Evolutionary conservation across 1,140 invertebrate species (phyloP).

Genomic region (Pachypeltis micranthus): DNA sequence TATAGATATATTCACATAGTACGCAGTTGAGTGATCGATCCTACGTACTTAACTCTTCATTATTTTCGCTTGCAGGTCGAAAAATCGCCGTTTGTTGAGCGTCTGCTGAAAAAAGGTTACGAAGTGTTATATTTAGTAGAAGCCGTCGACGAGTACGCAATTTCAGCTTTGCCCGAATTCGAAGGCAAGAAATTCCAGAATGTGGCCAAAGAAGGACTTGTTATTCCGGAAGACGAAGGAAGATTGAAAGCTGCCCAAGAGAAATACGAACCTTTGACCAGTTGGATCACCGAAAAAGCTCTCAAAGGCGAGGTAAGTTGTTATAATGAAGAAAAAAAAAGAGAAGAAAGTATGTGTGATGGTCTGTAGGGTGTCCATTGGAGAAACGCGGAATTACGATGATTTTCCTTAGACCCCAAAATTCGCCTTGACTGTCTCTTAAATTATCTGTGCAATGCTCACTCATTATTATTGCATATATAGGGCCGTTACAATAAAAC

Average conservation of each 20-base stretch:
- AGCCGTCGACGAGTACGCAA: slow-evolving; percentile 96
- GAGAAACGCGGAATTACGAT: too few relatives aligned
- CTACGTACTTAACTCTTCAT: too few relatives aligned
- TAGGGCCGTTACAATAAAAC: too few relatives aligned
- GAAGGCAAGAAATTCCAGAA: slow-evolving; percentile 99
- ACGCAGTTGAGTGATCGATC: too few relatives aligned
- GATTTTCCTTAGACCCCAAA: too few relatives aligned
- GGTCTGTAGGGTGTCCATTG: too few relatives aligned
- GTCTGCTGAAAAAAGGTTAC: slow-evolving; percentile 84
- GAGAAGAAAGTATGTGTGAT: too few relatives aligned
- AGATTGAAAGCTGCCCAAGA: slow-evolving; percentile 69
- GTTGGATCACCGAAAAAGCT: slow-evolving; percentile 78
- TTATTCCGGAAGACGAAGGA: slow-evolving; percentile 72
- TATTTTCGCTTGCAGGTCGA: slow-evolving; percentile 44
- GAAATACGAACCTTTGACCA: slow-evolving; percentile 79
- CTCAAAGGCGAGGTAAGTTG: slow-evolving; percentile 67
- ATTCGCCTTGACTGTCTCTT: too few relatives aligned
- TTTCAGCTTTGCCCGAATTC: slow-evolving; percentile 95
- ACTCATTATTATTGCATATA: too few relatives aligned
- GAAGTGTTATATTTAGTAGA: slow-evolving; percentile 94
- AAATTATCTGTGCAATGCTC: too few relatives aligned
- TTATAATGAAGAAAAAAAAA: too few relatives aligned
- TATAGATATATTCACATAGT: too few relatives aligned
- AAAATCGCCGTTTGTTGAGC: slow-evolving; percentile 90
- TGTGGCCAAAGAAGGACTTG: slow-evolving; percentile 95